Base-by-base conservation (phyloP, 2,797 vertebrate genomes). In the Alouatta caraya region DNA sequence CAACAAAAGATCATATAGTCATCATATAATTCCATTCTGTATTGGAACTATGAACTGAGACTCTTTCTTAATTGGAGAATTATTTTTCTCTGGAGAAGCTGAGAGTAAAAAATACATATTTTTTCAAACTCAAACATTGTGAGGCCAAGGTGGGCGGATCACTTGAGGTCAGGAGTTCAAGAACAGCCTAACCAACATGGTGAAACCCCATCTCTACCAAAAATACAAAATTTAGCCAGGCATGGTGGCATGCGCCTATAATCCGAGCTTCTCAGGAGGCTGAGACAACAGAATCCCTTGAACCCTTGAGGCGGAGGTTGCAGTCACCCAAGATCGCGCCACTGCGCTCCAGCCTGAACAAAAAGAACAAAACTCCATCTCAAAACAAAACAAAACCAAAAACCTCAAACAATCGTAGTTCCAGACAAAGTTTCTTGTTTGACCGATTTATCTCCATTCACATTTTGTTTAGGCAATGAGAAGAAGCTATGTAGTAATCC, bases 61-160 rank as follows among this genome's bases (percentile, higher is more conserved):
- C 11, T 15, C 22, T 88, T 48, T 48, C 42, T 82, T 94, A 33
- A 76, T 42, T 46, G 80, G 42, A 93, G 13, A 48, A 75, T 19
- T 79, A 0, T n/a, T 86, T 92, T 93, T 33, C 42, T 90, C n/a
- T 87, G 24, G 87, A 93, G 28, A 96, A 87, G 28, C 7, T 75
- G 14, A 17, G 50, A 85, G 50, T 84, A 33, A 6, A 59, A 50
- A 81, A 39, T 8, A 39, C 33, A 21, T 75, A 52, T 82, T 33
- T 95, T 91, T 94, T 93, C 30, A 85, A 44, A 93, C 3, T 37
- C 28, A 46, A 19, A 3, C 44, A 33, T 19, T 67, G 15, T 15
- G 33, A 67, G 33, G 15, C 61, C 0, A 1, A 67, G 33, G 61
- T 67, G 4, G 61, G 61, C 0, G 0, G 33, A 67, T n/a, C 7